Conservation (phyloP, 1,140 invertebrate species). For the Tetragnatha versicolor region DNA sequence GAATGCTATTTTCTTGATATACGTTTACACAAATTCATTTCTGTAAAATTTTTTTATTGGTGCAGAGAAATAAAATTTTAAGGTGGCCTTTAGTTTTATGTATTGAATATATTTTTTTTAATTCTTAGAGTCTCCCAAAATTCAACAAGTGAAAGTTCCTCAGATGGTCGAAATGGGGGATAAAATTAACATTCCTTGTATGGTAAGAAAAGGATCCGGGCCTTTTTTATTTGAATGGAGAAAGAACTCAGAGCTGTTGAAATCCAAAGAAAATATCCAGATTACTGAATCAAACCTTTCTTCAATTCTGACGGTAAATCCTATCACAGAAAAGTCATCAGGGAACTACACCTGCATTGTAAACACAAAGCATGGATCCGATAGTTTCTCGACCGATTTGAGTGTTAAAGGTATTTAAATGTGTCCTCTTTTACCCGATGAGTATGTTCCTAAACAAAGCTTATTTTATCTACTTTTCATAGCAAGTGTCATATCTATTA, state of each 20-base stretch:
- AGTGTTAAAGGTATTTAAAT: slow-evolving; percentile 55
- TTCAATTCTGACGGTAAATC: not conserved
- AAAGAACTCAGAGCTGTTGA: not conserved
- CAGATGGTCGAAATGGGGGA: slow-evolving; percentile 39
- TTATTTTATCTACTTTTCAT: not conserved
- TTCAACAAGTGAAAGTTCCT: slow-evolving; percentile 1
- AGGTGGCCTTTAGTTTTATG: too few species aligned
- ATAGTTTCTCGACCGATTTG: slow-evolving; percentile 31
- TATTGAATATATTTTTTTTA: not conserved
- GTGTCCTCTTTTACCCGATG: too few species aligned
- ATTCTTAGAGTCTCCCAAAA: slow-evolving; percentile 26
- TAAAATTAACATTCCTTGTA: slow-evolving; percentile 1
- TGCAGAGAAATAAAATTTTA: too few species aligned
- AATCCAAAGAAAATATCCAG: not conserved
- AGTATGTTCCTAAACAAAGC: not conserved
- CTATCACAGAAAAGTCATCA: slow-evolving; percentile 57
- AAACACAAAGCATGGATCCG: slow-evolving; percentile 63
- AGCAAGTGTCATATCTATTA: not conserved
- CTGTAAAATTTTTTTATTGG: too few species aligned
- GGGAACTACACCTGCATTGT: slow-evolving; percentile 74
- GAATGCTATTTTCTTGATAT: too few species aligned
- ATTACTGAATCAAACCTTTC: not conserved
- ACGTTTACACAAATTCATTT: too few species aligned
- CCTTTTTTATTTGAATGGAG: slow-evolving; percentile 41
- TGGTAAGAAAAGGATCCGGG: not conserved